Evolutionary conservation across 1,140 invertebrate species (phyloP).

Genomic region (Notospermus geniculatus): DNA sequence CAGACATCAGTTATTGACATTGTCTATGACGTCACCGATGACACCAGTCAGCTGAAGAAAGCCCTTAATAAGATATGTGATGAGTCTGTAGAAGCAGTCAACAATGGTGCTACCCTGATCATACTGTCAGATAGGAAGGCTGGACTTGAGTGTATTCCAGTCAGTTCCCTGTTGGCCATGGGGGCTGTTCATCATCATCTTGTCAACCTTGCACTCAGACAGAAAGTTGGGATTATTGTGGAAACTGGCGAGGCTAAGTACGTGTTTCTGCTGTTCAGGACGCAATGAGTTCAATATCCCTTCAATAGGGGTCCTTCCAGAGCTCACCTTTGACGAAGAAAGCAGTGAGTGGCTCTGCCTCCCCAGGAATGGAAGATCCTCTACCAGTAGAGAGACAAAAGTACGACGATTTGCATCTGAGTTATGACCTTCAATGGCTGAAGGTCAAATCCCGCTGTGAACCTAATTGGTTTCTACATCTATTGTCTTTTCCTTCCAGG

Average conservation of each 20-base stretch:
- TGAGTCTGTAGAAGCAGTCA: slow-evolving; percentile 79
- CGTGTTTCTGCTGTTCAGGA: too few relatives aligned
- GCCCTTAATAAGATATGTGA: slow-evolving; percentile 77
- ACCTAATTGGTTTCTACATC: too few relatives aligned
- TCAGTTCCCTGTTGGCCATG: slow-evolving; percentile 80
- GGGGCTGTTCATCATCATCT: slow-evolving; percentile 94
- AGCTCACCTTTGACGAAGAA: too few relatives aligned
- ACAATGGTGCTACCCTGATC: slow-evolving; percentile 78
- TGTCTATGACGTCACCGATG: slow-evolving; percentile 73
- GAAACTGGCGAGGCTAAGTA: slow-evolving; percentile 90
- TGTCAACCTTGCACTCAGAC: slow-evolving; percentile 90
- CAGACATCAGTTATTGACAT: slow-evolving; percentile 85
- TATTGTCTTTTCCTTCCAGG: slow-evolving; percentile 40
- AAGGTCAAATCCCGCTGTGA: too few relatives aligned
- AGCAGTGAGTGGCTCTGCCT: too few relatives aligned
- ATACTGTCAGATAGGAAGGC: slow-evolving; percentile 83
- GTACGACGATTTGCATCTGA: too few relatives aligned
- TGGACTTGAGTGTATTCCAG: slow-evolving; percentile 61
- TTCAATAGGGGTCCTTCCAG: too few relatives aligned
- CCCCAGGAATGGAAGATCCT: too few relatives aligned
- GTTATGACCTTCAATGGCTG: too few relatives aligned
- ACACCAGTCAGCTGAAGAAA: slow-evolving; percentile 70
- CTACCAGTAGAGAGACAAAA: too few relatives aligned
- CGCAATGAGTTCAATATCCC: too few relatives aligned
- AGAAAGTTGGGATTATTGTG: slow-evolving; percentile 91